Percentiles rank a stretch among this genome's conserved stretches.
Evolutionary conservation across 2,888 invertebrate genomes (phyloP).

Genomic region (Drosophila eohydei): DNA sequence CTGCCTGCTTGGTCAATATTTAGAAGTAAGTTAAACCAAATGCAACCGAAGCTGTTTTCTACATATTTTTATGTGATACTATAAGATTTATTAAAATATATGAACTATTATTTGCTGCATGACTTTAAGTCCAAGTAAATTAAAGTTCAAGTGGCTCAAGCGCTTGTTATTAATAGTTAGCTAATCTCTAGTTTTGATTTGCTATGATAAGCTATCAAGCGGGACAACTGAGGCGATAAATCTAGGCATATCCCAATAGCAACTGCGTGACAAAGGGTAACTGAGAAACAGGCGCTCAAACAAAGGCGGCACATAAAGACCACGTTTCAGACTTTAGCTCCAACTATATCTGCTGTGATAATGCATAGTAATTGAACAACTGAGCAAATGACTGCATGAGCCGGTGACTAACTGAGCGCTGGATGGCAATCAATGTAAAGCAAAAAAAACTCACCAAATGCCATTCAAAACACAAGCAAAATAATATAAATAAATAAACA

Average conservation of each 20-base stretch:
- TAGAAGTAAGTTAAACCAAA: slow-evolving; percentile 22
- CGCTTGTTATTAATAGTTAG: background rate
- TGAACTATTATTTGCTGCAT: background rate
- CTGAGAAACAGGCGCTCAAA: slow-evolving; percentile 5
- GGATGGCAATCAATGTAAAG: slow-evolving; percentile 38
- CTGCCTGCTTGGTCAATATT: slow-evolving; percentile 2
- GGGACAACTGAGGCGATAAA: slow-evolving; percentile 6
- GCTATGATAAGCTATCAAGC: slow-evolving; percentile 59
- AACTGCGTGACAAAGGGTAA: slow-evolving; percentile 8
- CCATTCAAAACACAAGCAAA: slow-evolving; percentile 35
- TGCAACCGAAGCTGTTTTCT: background rate
- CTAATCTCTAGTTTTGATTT: slow-evolving; percentile 41
- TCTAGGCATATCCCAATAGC: background rate
- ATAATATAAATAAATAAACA: slow-evolving; percentile 33
- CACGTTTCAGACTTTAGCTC: slow-evolving; percentile 13
- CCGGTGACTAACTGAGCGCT: slow-evolving; percentile 52
- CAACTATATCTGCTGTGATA: slow-evolving; percentile 16
- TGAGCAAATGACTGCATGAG: slow-evolving; percentile 49
- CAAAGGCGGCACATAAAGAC: slow-evolving; percentile 8
- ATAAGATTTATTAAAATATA: background rate
- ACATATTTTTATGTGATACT: background rate
- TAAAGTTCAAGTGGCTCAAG: background rate
- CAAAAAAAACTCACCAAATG: slow-evolving; percentile 32
- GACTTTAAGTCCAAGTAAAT: no score
- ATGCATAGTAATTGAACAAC: slow-evolving; percentile 33